These are phyloP conservation scores for Caloenas nicobarica DNA, from an alignment of 2,113 vertebrate species.

Conservation along the genomic window DNA sequence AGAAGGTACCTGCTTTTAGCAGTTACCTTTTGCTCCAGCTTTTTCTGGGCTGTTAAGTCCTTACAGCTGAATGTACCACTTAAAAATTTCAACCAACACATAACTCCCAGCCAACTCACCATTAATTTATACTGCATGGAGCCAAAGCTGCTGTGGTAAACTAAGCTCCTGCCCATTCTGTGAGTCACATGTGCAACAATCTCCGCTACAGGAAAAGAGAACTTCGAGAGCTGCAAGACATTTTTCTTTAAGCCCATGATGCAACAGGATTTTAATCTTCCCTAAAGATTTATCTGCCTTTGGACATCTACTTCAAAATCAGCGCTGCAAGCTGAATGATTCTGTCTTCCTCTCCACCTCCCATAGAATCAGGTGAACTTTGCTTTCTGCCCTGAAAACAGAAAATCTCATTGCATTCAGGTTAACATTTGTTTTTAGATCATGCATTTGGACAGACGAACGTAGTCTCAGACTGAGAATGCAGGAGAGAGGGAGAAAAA, in stretches of 20 bases:
- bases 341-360: not conserved
- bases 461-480: not conserved
- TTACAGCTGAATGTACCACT: not conserved
- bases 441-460: not conserved
- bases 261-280: not conserved
- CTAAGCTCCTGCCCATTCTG: not conserved
- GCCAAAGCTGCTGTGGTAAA: not conserved
- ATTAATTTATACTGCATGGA: not conserved
- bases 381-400: not conserved
- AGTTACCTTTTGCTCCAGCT: not conserved
- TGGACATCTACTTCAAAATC: not conserved
- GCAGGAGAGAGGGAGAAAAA: not conserved
- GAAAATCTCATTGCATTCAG: not conserved
- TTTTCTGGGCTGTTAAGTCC: not conserved
- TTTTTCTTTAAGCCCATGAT: not conserved
- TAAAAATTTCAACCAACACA: not conserved
- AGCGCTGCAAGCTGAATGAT: not conserved
- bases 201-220: not conserved
- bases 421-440: not conserved
- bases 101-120: not conserved
- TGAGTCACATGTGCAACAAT: not conserved
- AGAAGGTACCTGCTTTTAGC: not conserved
- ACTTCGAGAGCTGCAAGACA: not conserved
- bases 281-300: not conserved
- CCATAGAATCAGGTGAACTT: not conserved